A percentile compares a stretch with the other conserved stretches of the same genome.
phyloP scores from a whole-genome alignment of 2,113 vertebrate genomes.

The Pyrgilauda ruficollis region DNA sequence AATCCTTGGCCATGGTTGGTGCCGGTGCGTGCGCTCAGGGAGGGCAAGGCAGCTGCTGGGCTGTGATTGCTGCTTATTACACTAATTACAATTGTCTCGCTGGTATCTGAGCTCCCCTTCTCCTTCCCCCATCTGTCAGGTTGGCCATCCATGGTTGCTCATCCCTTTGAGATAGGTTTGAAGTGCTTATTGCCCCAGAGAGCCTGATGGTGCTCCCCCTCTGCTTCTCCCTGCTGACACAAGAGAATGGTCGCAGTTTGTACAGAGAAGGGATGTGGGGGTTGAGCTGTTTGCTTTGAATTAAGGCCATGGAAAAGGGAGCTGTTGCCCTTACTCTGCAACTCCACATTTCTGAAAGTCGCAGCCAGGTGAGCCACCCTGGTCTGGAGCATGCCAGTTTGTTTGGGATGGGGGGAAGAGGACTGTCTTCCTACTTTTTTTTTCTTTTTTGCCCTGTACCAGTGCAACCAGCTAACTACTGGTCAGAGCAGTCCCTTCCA shows the following conservation, averaged over 20 bases:
- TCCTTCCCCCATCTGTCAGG: background rate
- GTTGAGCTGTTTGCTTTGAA: background rate
- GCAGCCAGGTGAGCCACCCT: background rate
- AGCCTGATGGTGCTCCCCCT: rapidly evolving
- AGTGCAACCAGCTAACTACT: background rate
- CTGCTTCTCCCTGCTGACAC: rapidly evolving
- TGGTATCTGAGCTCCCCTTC: background rate
- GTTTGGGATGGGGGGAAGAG: background rate
- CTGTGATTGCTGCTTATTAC: slow-evolving; percentile 15
- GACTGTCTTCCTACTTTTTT: background rate
- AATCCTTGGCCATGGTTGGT: background rate
- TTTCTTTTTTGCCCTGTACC: background rate
- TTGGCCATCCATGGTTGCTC: slow-evolving; percentile 19
- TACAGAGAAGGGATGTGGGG: background rate
- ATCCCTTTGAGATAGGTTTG: background rate
- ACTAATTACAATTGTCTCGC: slow-evolving; percentile 1
- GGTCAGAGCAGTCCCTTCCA: background rate
- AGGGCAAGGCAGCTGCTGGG: slow-evolving; percentile 18
- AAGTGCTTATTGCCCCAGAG: background rate
- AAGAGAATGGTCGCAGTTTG: rapidly evolving
- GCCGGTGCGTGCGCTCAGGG: rapidly evolving
- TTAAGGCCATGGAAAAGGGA: background rate
- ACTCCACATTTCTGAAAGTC: background rate
- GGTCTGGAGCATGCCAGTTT: background rate
- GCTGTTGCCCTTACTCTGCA: background rate